phyloP scores from a whole-genome alignment of 1,140 invertebrate species.

The Camponotus floridanus region DNA sequence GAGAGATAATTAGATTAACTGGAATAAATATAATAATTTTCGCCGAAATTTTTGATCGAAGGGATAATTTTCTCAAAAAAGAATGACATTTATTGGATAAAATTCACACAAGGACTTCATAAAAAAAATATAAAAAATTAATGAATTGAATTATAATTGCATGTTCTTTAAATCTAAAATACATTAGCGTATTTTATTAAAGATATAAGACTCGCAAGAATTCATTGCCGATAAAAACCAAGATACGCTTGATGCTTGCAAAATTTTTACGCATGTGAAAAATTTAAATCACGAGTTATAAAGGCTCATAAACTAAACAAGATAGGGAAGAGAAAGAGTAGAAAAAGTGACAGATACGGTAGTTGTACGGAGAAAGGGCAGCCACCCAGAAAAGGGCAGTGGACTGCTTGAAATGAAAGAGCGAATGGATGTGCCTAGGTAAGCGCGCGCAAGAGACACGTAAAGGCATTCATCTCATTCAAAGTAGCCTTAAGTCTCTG shows the following conservation, averaged over 20 bases:
- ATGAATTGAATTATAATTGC: not conserved
- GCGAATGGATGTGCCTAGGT: constrained; percentile 84
- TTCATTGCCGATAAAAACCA: constrained; percentile 13
- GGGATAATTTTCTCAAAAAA: not conserved
- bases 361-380: constrained; percentile 78
- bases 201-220: not conserved
- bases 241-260: constrained; percentile 67
- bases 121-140: not conserved
- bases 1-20: not conserved
- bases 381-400: constrained; percentile 81
- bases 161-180: not conserved
- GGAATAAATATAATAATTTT: not conserved
- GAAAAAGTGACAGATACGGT: constrained; percentile 76
- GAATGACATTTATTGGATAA: not conserved
- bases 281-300: constrained; percentile 56
- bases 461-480: constrained; percentile 85
- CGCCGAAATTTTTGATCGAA: not conserved
- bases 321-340: constrained; percentile 11
- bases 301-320: not conserved
- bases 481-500: constrained; percentile 84
- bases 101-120: not conserved
- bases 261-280: constrained; percentile 80
- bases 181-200: not conserved
- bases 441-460: constrained; percentile 85
- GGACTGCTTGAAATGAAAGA: constrained; percentile 83